Evolutionary conservation across 30 jellyfish, hydroid and myxozoan genomes (phyloP).

Genomic region (Catostylus mosaicus): DNA sequence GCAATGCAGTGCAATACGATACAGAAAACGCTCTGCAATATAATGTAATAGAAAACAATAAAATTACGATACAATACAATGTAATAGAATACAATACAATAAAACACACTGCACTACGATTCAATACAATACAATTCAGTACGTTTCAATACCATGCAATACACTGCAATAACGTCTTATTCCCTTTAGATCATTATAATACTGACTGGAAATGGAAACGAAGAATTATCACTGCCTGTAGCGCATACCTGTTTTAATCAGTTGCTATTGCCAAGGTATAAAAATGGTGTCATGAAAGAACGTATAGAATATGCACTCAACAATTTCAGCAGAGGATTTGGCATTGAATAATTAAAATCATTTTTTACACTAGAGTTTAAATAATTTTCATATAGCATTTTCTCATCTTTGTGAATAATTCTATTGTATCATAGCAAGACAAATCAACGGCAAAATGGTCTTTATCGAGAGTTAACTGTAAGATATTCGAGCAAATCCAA

Average conservation of each 20-base stretch:
- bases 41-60: too few species aligned
- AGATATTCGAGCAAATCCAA: too few species aligned
- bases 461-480: too few species aligned
- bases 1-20: not conserved
- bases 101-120: not conserved
- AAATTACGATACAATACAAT: too few species aligned
- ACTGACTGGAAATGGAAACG: constrained; percentile 37
- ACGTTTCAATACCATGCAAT: not conserved
- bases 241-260: constrained; percentile 84
- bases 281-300: constrained; percentile 38
- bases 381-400: not conserved
- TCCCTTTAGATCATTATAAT: not conserved
- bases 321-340: constrained; percentile 80
- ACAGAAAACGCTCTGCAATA: too few species aligned
- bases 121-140: not conserved
- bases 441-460: too few species aligned
- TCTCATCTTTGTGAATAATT: not conserved
- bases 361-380: too few species aligned
- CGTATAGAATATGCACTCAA: constrained; percentile 60
- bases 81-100: not conserved
- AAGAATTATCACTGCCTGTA: constrained; percentile 53
- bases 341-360: constrained; percentile 48
- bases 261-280: constrained; percentile 71
- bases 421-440: too few species aligned
- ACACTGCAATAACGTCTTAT: not conserved